phyloP scores from a whole-genome alignment of 2,888 invertebrate species.

The Cotesia congregata region DNA sequence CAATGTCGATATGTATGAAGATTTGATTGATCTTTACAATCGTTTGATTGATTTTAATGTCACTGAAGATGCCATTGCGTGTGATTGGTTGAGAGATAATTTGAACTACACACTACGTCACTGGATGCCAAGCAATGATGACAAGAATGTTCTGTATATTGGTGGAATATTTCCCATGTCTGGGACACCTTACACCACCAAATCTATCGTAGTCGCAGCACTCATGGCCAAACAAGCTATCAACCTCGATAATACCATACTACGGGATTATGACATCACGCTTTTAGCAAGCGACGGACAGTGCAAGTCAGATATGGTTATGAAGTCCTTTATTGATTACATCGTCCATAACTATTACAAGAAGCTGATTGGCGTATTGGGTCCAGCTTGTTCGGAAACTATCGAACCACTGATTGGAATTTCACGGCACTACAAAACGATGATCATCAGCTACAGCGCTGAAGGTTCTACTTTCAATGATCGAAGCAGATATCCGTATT shows the following conservation, averaged over 20 bases:
- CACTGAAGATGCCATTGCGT: constrained; percentile 73
- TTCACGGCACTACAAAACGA: constrained; percentile 79
- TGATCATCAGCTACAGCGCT: constrained; percentile 84
- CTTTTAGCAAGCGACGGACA: constrained; percentile 76
- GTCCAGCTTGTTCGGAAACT: constrained; percentile 86
- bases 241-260: constrained; percentile 74
- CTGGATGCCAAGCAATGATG: constrained; percentile 70
- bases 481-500: constrained; percentile 80
- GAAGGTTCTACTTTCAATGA: constrained; percentile 82
- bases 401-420: constrained; percentile 85
- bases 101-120: constrained; percentile 66
- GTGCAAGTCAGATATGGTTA: constrained; percentile 80
- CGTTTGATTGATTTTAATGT: constrained; percentile 40
- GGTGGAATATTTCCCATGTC: constrained; percentile 82
- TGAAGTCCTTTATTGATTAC: constrained; percentile 82
- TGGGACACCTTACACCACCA: constrained; percentile 74
- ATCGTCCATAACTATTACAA: constrained; percentile 73
- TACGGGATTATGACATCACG: constrained; percentile 75
- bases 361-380: constrained; percentile 80
- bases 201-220: constrained; percentile 76
- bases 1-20: constrained; percentile 72
- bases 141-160: constrained; percentile 72
- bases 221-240: constrained; percentile 76
- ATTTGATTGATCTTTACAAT: constrained; percentile 70
- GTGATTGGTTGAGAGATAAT: constrained; percentile 77